Base-by-base conservation (phyloP, 2,113 vertebrate species). In the Rhinichthys klamathensis region DNA sequence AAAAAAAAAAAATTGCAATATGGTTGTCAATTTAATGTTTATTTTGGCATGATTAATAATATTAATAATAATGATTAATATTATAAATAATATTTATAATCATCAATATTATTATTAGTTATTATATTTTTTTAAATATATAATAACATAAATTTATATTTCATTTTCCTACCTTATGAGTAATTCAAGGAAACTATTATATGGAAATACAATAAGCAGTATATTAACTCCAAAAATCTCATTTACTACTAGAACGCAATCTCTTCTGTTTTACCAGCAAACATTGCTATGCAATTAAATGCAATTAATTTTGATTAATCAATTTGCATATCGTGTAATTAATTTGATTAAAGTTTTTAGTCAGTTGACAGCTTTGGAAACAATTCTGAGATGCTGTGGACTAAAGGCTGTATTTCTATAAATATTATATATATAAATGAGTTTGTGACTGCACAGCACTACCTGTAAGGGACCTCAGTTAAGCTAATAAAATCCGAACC, bases 401-500 rank as follows among this genome's bases (percentile, higher is more conserved):
- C 67, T 38, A 0, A 23, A 70, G 1, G 18, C 7, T 56, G 18
- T 56, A 23, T 23, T 56, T 56, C 3, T 56, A 8, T 56, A 56
- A 56, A 21, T 56, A 56, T 56, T 7, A 21, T 56, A 21, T 21
- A 56, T 70, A 18, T 41, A 44, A 44, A 44, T 25, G 38, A 44
- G 4, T 46, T 61, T n/a, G 32, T 61, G 30, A 38, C 41, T 49
- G 46, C 27, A 51, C 74, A 69, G 44, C 63, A 32, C 10, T 4
- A 3, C 7, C n/a, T 80, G 23, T 63, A 67, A 49, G 51, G 8
- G 60, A 74, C 85, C 60, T 85, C 89, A 54, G 75, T 84, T 91
- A 58, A 82, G 80, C 80, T 86, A 83, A 51, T 87, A 86, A 90
- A 90, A 92, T 80, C 82, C 91, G 73, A 93, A 91, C 82, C 87